phyloP scores from a whole-genome alignment of 2,888 invertebrate genomes.

The Sarcophaga carnaria region DNA sequence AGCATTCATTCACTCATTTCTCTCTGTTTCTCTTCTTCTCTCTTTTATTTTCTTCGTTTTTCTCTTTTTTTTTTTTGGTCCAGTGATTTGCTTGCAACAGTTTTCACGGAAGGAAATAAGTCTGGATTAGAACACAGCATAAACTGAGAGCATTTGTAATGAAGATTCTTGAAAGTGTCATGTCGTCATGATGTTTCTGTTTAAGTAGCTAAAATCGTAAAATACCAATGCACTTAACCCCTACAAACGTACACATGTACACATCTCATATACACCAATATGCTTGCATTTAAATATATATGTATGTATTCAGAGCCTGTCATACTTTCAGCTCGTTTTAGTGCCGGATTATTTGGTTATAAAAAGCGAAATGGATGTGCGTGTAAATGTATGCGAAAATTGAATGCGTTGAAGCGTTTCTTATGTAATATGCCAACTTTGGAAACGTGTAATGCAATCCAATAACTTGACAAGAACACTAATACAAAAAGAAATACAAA shows the following conservation, averaged over 20 bases:
- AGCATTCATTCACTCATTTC: neutral
- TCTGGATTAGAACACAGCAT: constrained; percentile 77
- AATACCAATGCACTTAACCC: constrained; percentile 15
- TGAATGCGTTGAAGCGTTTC: constrained; percentile 65
- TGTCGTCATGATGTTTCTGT: constrained; percentile 64
- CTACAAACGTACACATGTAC: neutral
- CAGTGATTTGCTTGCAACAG: constrained; percentile 69
- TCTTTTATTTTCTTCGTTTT: neutral
- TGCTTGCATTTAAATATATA: constrained; percentile 4
- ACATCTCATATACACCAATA: neutral
- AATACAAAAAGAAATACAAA: constrained; percentile 1
- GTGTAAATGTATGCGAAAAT: constrained; percentile 36
- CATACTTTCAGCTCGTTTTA: constrained; percentile 39
- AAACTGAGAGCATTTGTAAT: constrained; percentile 72
- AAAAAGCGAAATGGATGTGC: constrained; percentile 17
- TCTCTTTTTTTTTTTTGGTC: constrained; percentile 28
- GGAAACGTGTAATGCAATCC: constrained; percentile 66
- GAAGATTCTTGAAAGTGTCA: constrained; percentile 64
- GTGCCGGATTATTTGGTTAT: constrained; percentile 53
- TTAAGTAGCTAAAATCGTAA: constrained; percentile 63
- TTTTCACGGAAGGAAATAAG: constrained; percentile 78
- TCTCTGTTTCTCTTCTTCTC: neutral
- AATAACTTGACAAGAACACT: constrained; percentile 55
- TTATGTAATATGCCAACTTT: constrained; percentile 63
- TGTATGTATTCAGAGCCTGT: constrained; percentile 37